These are phyloP conservation scores for Hypolimnas misippus DNA, from an alignment of 2,888 invertebrate genomes.

Conservation along the genomic window DNA sequence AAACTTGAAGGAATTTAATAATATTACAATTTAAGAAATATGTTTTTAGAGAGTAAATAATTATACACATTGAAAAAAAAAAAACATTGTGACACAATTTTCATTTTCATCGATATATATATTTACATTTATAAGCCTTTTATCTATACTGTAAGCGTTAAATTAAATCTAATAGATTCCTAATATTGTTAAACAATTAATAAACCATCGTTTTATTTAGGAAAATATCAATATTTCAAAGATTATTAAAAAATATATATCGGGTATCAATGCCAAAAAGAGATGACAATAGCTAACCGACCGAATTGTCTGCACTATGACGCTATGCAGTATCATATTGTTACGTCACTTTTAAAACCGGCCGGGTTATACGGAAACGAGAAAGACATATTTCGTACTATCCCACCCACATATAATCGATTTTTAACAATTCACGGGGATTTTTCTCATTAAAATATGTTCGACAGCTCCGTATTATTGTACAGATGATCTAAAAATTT, in stretches of 20 bases:
- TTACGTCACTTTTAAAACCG: conserved; percentile 68
- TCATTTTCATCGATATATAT: neutral
- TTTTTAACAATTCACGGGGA: conserved; percentile 68
- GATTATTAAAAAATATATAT: conserved; percentile 36
- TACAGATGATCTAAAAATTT: conserved; percentile 21
- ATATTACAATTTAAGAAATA: too few relatives aligned
- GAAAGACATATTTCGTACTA: conserved; percentile 57
- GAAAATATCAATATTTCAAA: conserved; percentile 26
- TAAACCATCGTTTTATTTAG: conserved; percentile 7
- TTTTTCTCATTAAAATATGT: conserved; percentile 27
- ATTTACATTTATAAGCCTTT: neutral
- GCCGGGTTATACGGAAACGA: conserved; percentile 69
- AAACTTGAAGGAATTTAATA: too few relatives aligned
- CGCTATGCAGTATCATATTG: conserved; percentile 57
- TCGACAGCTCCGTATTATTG: conserved; percentile 15
- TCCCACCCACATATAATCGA: conserved; percentile 82
- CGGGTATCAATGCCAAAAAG: conserved; percentile 38
- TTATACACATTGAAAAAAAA: too few relatives aligned
- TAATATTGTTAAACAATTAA: neutral
- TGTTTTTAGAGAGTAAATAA: too few relatives aligned
- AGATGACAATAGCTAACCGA: conserved; percentile 56
- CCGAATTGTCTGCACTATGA: conserved; percentile 56
- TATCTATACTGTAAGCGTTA: neutral
- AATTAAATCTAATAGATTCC: neutral
- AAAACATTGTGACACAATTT: neutral